Base-by-base conservation (phyloP, 2,888 invertebrate species). In the Hydriomena furcata region DNA sequence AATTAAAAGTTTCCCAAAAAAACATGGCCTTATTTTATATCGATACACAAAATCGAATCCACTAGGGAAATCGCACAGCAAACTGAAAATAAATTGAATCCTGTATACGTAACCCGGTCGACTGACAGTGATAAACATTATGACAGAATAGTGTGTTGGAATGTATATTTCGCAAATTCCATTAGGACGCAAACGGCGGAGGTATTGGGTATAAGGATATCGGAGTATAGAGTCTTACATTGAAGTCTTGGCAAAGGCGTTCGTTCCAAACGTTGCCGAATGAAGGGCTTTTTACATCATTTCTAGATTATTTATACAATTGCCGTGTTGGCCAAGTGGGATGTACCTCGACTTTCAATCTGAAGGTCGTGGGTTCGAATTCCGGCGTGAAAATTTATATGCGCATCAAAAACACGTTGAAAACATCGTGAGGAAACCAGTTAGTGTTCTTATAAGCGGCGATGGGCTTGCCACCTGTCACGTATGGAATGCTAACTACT, bases 11-110 rank as follows among this genome's bases (percentile, higher is more conserved):
- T 64, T 60, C 23, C 34, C 21, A 10, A 40, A 55, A n/a, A 52
- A 52, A 44, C 45, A 60, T 44, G 60, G 57, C 61, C 59, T 65
- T 68, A 60, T 65, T 65, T 68, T 63, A 58, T 61, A 65, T 71
- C 68, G 8, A 51, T 68, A 63, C 66, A 69, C 71, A 73, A 69
- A 70, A 75, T 63, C 60, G 63, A 76, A 79, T 65, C 51, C 84
- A 63, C 78, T 34, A 64, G 84, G 84, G 85, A 84, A 84, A 84
- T 84, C 82, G 76, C 55, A 66, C 60, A 71, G 67, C 68, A 63
- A 66, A 66, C 65, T 73, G 66, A 76, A 81, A 78, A 77, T 75
- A 83, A 86, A 84, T 86, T 82, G 79, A 79, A 79, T 81, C 60
- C 70, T 64, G 63, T 66, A 63, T 63, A 65, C 65, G 64, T 63